phyloP scores from a whole-genome alignment of 2,797 vertebrate species.

The Crocidura indochinensis region DNA sequence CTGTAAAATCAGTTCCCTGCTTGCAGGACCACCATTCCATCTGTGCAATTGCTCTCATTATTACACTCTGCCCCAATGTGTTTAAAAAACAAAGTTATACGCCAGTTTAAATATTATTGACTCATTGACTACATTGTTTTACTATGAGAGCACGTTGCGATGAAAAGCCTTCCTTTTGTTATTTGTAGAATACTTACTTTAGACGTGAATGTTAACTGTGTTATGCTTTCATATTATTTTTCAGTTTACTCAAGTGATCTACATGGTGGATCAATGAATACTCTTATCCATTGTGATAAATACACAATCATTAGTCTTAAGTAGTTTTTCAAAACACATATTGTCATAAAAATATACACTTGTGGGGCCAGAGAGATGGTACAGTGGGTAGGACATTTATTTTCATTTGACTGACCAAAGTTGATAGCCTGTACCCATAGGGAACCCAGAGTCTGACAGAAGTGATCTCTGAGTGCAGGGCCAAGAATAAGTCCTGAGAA shows the following conservation, averaged over 20 bases:
- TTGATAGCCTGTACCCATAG: too few species aligned
- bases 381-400: too few species aligned
- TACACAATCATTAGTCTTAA: not conserved
- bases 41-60: constrained; percentile 49
- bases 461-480: too few species aligned
- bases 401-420: too few species aligned
- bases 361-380: too few species aligned
- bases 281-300: constrained; percentile 14
- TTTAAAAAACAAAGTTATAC: constrained; percentile 70
- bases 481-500: too few species aligned
- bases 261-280: not conserved
- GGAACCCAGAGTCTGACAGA: too few species aligned
- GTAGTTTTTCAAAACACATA: constrained; percentile 43
- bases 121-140: constrained; percentile 77
- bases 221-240: constrained; percentile 54
- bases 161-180: constrained; percentile 73
- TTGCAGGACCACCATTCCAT: constrained; percentile 44
- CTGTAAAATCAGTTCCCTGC: constrained; percentile 50
- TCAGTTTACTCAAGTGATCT: constrained; percentile 9
- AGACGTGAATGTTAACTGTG: constrained; percentile 21
- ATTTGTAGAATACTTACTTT: constrained; percentile 61
- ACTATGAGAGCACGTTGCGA: constrained; percentile 69
- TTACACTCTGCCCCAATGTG: constrained; percentile 60
- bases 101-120: constrained; percentile 85
- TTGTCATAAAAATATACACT: constrained; percentile 10